phyloP scores from a whole-genome alignment of 2,113 vertebrate species.

The Engraulis encrasicolus region DNA sequence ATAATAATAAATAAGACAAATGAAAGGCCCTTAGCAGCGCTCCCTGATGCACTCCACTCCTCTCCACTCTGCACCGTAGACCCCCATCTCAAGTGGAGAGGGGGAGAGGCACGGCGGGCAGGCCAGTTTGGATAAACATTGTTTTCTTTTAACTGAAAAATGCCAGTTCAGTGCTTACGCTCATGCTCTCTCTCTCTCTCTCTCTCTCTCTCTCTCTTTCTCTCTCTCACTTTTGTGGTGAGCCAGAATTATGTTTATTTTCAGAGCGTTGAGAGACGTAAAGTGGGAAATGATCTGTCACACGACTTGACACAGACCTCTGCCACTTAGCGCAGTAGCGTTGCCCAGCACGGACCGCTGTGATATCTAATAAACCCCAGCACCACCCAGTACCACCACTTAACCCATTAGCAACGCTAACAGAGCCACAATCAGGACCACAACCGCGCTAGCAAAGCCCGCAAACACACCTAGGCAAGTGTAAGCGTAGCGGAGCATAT shows the following conservation, averaged over 20 bases:
- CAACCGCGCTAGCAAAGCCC: not conserved
- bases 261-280: not conserved
- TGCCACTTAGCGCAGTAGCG: not conserved
- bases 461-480: not conserved
- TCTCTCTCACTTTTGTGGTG: not conserved
- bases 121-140: slow-evolving; percentile 8
- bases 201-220: not conserved
- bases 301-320: not conserved
- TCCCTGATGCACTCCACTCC: slow-evolving; percentile 13
- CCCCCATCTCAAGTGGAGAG: not conserved
- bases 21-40: slow-evolving; percentile 1
- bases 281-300: not conserved
- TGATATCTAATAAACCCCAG: not conserved
- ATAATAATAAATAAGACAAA: slow-evolving; percentile 23
- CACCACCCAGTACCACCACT: not conserved
- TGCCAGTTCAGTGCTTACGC: not conserved
- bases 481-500: not conserved
- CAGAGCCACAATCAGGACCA: not conserved
- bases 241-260: slow-evolving; percentile 6
- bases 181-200: too few species aligned
- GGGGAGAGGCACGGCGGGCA: not conserved
- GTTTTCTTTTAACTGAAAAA: slow-evolving; percentile 17
- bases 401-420: not conserved
- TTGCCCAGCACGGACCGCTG: not conserved
- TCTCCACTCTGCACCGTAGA: too few species aligned